Base-by-base conservation (phyloP, 2,113 vertebrate species). In the Corvus hawaiiensis region DNA sequence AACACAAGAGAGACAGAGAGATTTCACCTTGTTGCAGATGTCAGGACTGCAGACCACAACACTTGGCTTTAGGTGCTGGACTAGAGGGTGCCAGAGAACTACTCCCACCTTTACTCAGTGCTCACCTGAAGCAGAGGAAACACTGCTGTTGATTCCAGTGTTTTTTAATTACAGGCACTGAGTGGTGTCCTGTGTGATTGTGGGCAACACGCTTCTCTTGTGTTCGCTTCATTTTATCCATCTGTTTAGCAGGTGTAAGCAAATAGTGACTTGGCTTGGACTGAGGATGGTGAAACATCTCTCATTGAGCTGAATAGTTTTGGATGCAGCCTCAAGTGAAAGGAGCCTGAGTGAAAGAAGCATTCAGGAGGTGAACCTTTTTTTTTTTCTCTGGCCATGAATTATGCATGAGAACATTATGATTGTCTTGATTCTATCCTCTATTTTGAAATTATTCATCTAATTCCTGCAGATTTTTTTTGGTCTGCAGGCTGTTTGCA, bases 381-480 rank as follows among this genome's bases (percentile, higher is more conserved):
- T 74, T 76, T 43, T 43, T 43, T 43, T 23, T 3, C 68, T 41
- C 61, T 52, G 8, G 0, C 20, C 66, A 92, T 95, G 91, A 95
- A 93, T 90, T 91, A 96, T 96, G 73, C 85, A 94, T 94, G 92
- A 96, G 93, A 83, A 96, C 78, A 87, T 63, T 94, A 74, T 81
- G 83, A 96, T 96, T 93, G 89, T 94, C 89, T 97, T 94, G 84
- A 96, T 95, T 94, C 59, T 87, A 49, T 74, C 78, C 55, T 87
- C 77, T 94, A 48, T 90, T 95, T 95, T 87, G 90, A 95, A 94
- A 88, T 91, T 89, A 81, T 88, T 96, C 67, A 92, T 95, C 89
- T 76, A 90, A 96, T 93, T 92, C 73, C 68, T 90, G 49, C 51
- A 79, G 76, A 84, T 2, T 18, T 56, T 62, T 94, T 87, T 91